These are phyloP conservation scores for Gymnosoma rotundatum DNA, from an alignment of 2,888 invertebrate genomes.

Conservation along the genomic window DNA sequence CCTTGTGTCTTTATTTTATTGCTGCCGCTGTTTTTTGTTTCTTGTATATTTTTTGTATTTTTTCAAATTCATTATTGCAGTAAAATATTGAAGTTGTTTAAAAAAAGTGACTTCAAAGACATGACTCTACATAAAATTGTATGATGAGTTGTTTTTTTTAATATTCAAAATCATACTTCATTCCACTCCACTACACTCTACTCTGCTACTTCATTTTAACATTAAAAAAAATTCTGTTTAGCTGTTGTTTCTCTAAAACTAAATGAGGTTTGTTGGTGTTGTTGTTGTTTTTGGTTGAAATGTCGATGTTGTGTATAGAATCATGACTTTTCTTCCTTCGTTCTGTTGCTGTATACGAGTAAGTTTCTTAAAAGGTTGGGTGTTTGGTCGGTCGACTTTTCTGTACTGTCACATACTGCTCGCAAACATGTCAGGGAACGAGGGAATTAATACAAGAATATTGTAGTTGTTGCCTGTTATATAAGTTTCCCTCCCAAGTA, in stretches of 20 bases:
- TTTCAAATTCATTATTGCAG: constrained; percentile 64
- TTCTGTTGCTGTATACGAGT: neutral
- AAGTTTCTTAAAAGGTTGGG: constrained; percentile 28
- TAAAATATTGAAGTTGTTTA: constrained; percentile 45
- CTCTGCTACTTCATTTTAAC: neutral
- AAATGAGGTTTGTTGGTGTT: neutral
- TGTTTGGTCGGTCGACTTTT: constrained; percentile 13
- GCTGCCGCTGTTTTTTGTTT: constrained; percentile 22
- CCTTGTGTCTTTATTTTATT: constrained; percentile 8
- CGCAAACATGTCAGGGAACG: constrained; percentile 3
- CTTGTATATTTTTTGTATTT: constrained; percentile 21
- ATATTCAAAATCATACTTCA: constrained; percentile 57
- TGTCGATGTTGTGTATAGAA: neutral
- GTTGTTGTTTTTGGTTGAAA: neutral
- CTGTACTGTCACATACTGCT: constrained; percentile 8
- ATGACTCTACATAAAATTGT: constrained; percentile 64
- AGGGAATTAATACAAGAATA: constrained; percentile 7
- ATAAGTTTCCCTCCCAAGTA: constrained; percentile 59
- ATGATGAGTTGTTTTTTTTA: constrained; percentile 11
- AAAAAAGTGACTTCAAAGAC: constrained; percentile 63
- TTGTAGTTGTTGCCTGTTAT: neutral
- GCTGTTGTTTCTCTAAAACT: constrained; percentile 29
- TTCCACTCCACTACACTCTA: constrained; percentile 12
- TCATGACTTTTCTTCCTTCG: neutral
- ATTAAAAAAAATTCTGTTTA: constrained; percentile 25